Conservation (phyloP, 2,113 vertebrate species). For the Brachypteracias leptosomus region DNA sequence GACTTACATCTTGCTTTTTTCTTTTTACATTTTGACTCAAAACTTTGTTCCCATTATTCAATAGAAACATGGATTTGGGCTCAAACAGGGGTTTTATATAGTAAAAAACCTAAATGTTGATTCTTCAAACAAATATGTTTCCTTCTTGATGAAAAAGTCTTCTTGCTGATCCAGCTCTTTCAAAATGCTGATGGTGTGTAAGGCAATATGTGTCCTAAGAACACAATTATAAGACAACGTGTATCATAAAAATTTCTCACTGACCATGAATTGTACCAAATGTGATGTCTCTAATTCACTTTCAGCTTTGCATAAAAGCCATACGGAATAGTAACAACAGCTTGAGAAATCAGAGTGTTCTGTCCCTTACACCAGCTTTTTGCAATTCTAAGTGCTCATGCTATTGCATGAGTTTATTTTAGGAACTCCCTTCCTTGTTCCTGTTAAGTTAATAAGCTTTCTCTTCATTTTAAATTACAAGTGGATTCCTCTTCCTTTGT, state of each 20-base stretch:
- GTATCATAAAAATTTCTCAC: neutral
- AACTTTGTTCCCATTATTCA: neutral
- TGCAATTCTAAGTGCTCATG: neutral
- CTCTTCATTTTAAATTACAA: neutral
- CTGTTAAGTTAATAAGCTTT: neutral
- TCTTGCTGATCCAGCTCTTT: neutral
- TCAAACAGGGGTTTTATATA: neutral
- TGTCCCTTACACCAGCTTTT: neutral
- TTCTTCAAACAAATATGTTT: neutral
- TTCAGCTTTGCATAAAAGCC: neutral
- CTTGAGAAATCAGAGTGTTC: neutral
- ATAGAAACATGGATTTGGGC: neutral
- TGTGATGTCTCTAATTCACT: neutral
- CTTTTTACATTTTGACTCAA: neutral
- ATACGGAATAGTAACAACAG: neutral
- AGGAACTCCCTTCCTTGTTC: neutral
- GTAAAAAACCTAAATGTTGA: neutral
- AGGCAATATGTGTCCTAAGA: neutral
- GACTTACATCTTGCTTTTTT: neutral
- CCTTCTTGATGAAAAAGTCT: neutral
- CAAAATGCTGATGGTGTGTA: neutral
- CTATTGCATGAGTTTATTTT: neutral
- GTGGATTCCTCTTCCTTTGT: neutral
- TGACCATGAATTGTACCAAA: neutral
- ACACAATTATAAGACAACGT: neutral